Percentiles rank a stretch among this genome's conserved stretches.
Conservation (phyloP, 2,113 vertebrate genomes). For the Poeciliopsis prolifica region DNA sequence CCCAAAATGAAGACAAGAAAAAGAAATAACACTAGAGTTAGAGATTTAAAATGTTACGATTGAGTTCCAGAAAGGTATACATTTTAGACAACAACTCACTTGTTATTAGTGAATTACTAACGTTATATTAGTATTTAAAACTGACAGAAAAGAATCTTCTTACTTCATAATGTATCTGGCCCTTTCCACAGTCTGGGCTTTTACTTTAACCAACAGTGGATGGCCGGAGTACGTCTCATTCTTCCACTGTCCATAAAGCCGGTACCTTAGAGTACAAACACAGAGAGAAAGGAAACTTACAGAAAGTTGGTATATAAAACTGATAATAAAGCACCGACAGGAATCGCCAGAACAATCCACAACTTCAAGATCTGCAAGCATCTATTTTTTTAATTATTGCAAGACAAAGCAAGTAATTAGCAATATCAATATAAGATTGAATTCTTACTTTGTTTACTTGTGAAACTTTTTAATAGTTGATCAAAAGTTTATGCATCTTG, state of each 20-base stretch:
- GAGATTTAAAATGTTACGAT: neutral
- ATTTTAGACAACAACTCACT: neutral
- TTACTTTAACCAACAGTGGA: slow-evolving; percentile 95
- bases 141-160: slow-evolving; percentile 62
- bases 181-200: slow-evolving; percentile 95
- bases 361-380: too few relatives aligned
- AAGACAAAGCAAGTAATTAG: too few relatives aligned
- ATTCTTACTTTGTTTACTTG: too few relatives aligned
- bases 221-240: slow-evolving; percentile 96
- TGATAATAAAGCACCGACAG: too few relatives aligned
- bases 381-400: too few relatives aligned
- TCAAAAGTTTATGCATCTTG: too few relatives aligned
- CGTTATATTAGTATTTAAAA: neutral
- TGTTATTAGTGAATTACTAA: neutral
- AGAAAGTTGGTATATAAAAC: too few relatives aligned
- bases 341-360: too few relatives aligned
- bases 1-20: too few relatives aligned
- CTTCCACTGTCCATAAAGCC: slow-evolving; percentile 98
- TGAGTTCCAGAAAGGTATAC: neutral
- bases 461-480: too few relatives aligned
- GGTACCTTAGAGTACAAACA: slow-evolving; percentile 83
- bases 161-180: slow-evolving; percentile 98
- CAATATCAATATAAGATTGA: too few relatives aligned
- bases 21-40: neutral
- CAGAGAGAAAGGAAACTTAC: too few relatives aligned